Base-by-base conservation (phyloP, 2,888 invertebrate genomes). In the Chymomyza procnemis region DNA sequence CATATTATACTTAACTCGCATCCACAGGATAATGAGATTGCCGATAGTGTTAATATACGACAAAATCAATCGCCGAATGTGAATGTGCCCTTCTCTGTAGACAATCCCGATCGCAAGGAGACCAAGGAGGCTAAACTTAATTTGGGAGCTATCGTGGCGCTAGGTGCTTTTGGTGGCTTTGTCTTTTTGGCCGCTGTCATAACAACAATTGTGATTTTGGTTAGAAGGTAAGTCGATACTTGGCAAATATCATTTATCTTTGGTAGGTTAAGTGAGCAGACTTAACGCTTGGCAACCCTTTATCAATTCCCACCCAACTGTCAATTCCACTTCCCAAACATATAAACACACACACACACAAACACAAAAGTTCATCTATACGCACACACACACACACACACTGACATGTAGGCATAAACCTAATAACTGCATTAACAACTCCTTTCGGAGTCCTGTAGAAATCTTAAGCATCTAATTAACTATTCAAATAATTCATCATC, bases 141-240 rank as follows among this genome's bases (percentile, higher is more conserved):
- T 90, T 92, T 96, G 66, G 96, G 96, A 63, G 96, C 97, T 5
- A 95, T 97, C 75, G 96, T 97, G 67, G 97, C 97, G 0, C 92
- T 97, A 16, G 97, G 96, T 2, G 96, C 96, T 8, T 97, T 97
- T 89, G 97, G 97, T n/a, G 96, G 95, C 8, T 95, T 97, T 81
- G 96, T 97, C 6, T 96, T 97, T 90, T 92, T 97, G 59, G 95
- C 97, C 9, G 97, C 97, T 26, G 95, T 97, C 73, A 95, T 97
- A 77, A 97, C 97, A 1, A 96, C 97, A 4, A 95, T 97, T 75
- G 95, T 97, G 69, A 96, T 97, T 69, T 92, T 97, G 77, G 95
- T 97, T 62, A 93, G 96, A 92, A 97, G 97, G 97, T 97, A 92
- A 85, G 89, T 85, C 34, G 18, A 61, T 6, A n/a, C n/a, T n/a